Evolutionary conservation across 1,140 invertebrate species (phyloP).

Genomic region (Aphaenogaster rudis): DNA sequence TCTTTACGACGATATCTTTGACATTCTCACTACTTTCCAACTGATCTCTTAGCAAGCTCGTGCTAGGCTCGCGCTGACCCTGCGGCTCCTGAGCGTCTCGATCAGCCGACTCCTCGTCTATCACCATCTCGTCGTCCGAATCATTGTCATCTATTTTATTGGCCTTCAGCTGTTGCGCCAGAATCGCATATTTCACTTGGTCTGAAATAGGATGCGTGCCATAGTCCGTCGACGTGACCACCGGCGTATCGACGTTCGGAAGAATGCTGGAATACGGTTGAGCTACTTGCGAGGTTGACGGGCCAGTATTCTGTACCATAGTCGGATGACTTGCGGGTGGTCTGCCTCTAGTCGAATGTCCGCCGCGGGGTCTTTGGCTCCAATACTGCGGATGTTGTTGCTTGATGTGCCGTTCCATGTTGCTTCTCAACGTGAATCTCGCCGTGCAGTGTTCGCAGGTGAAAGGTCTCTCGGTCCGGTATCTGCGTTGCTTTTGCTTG

Average conservation of each 20-base stretch:
- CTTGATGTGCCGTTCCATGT: conserved; percentile 97
- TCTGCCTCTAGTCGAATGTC: conserved; percentile 86
- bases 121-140: conserved; percentile 91
- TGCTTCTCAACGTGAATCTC: conserved; percentile 95
- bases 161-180: conserved; percentile 92
- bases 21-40: conserved; percentile 74
- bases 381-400: conserved; percentile 96
- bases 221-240: conserved; percentile 61
- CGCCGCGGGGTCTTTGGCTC: conserved; percentile 91
- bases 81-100: conserved; percentile 69
- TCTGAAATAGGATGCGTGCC: conserved; percentile 88
- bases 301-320: conserved; percentile 71
- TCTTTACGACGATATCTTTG: conserved; percentile 26
- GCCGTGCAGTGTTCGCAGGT: conserved; percentile 96
- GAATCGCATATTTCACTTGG: conserved; percentile 92
- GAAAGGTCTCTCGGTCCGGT: conserved; percentile 96
- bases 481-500: conserved; percentile 96
- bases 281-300: conserved; percentile 54
- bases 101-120: conserved; percentile 88
- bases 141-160: conserved; percentile 86
- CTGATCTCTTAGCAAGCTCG: conserved; percentile 82
- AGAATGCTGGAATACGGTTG: conserved; percentile 75
- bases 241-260: conserved; percentile 67
- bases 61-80: conserved; percentile 79
- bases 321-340: conserved; percentile 82